These are phyloP conservation scores for Menidia menidia DNA, from an alignment of 2,797 vertebrate species.

Conservation along the genomic window DNA sequence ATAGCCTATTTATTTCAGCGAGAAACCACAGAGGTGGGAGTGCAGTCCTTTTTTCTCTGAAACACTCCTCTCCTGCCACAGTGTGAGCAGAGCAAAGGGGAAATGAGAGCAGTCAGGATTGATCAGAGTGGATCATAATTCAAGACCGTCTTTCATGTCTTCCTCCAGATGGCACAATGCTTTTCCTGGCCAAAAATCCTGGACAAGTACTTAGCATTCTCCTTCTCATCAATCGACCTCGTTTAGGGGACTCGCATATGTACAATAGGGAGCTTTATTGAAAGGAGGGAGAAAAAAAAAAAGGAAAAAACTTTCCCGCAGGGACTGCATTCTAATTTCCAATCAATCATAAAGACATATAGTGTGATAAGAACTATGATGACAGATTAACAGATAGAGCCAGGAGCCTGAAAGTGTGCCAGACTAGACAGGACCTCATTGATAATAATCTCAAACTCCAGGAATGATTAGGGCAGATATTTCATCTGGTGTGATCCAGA, in stretches of 20 bases:
- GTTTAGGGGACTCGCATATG: constrained; percentile 60
- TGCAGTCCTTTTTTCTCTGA: constrained; percentile 39
- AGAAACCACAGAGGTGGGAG: constrained; percentile 72
- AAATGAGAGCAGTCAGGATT: constrained; percentile 77
- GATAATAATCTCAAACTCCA: constrained; percentile 78
- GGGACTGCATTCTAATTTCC: constrained; percentile 75
- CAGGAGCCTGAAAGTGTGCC: constrained; percentile 69
- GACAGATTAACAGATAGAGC: constrained; percentile 81
- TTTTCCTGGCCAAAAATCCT: constrained; percentile 72
- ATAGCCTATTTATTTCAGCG: constrained; percentile 79
- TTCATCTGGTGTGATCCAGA: constrained; percentile 71
- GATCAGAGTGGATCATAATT: constrained; percentile 81
- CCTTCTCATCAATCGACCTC: constrained; percentile 77
- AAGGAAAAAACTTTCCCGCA: constrained; percentile 51
- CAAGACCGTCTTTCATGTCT: constrained; percentile 79
- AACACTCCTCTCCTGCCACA: constrained; percentile 63
- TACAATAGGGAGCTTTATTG: constrained; percentile 69
- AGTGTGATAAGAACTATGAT: constrained; percentile 72
- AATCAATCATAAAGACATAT: constrained; percentile 82
- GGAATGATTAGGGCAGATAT: constrained; percentile 74
- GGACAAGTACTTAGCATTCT: constrained; percentile 79
- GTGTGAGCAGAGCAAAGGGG: constrained; percentile 55
- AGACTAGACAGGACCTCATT: constrained; percentile 70
- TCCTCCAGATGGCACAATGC: constrained; percentile 79
- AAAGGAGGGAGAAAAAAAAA: constrained; percentile 43